phyloP scores from a whole-genome alignment of 2,113 vertebrate species.

The Xyrauchen texanus region DNA sequence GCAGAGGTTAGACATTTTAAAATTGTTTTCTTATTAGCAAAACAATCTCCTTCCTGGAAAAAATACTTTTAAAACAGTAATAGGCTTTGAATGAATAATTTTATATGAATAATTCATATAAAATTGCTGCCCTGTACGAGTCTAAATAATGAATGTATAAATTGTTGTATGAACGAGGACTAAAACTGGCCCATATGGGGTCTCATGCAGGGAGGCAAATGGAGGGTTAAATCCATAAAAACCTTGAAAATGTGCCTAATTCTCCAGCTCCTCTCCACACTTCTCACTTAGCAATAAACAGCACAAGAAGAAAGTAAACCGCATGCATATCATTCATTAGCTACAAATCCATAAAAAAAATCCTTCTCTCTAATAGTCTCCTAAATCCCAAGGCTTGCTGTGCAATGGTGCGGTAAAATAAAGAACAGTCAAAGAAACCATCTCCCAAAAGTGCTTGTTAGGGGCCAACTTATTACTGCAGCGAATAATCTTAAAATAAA shows the following conservation, averaged over 20 bases:
- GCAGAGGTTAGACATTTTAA: neutral
- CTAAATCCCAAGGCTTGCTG: conserved; percentile 75
- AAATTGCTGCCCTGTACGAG: conserved; percentile 43
- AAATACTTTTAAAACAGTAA: conserved; percentile 46
- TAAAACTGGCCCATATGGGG: conserved; percentile 38
- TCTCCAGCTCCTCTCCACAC: conserved; percentile 49
- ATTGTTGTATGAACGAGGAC: conserved; percentile 35
- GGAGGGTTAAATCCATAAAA: conserved; percentile 60
- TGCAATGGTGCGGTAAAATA: conserved; percentile 72
- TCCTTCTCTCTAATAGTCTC: conserved; percentile 67
- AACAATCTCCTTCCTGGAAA: conserved; percentile 36
- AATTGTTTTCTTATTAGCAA: conserved; percentile 34
- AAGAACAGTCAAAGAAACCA: conserved; percentile 60
- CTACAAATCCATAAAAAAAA: conserved; percentile 72
- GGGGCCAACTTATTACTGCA: conserved; percentile 69
- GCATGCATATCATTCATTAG: conserved; percentile 64
- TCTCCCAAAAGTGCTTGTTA: conserved; percentile 84
- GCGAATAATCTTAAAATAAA: conserved; percentile 69
- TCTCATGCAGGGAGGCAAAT: conserved; percentile 49
- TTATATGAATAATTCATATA: conserved; percentile 44
- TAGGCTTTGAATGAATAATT: conserved; percentile 40
- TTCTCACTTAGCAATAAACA: conserved; percentile 60
- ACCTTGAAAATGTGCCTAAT: conserved; percentile 57
- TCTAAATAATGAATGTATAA: conserved; percentile 42
- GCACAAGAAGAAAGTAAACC: conserved; percentile 54